Evolutionary conservation across 2,888 invertebrate species (phyloP).

Genomic region (Melieria picta): DNA sequence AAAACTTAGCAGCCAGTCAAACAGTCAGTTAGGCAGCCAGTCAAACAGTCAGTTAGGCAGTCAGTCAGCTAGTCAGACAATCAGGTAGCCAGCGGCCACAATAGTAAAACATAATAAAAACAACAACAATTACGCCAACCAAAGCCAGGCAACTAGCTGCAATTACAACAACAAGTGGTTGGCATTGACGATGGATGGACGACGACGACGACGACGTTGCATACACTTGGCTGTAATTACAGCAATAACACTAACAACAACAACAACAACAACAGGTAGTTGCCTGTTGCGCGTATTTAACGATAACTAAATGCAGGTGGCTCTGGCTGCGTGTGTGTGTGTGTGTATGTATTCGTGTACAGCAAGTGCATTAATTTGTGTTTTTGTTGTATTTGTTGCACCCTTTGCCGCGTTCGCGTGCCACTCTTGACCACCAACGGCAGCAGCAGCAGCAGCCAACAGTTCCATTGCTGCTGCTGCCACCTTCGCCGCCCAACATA

Average conservation of each 20-base stretch:
- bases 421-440: not conserved
- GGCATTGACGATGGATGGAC: constrained; percentile 41
- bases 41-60: no score
- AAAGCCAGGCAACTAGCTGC: constrained; percentile 6
- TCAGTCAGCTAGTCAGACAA: not conserved
- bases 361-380: not conserved
- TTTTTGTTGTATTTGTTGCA: not conserved
- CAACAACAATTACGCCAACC: constrained; percentile 21
- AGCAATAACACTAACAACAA: constrained; percentile 9
- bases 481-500: no score
- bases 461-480: no score
- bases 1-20: no score
- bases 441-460: no score
- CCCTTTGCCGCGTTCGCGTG: not conserved
- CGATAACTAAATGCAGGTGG: no score
- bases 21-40: no score
- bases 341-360: not conserved
- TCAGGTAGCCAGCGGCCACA: constrained; percentile 4
- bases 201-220: not conserved
- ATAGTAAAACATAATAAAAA: constrained; percentile 9
- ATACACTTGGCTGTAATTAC: constrained; percentile 1
- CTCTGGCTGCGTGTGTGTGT: no score
- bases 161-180: constrained; percentile 46
- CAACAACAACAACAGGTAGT: constrained; percentile 18
- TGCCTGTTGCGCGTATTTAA: not conserved